Evolutionary conservation across 2,888 invertebrate species (phyloP).

Genomic region (Ctena decussata): DNA sequence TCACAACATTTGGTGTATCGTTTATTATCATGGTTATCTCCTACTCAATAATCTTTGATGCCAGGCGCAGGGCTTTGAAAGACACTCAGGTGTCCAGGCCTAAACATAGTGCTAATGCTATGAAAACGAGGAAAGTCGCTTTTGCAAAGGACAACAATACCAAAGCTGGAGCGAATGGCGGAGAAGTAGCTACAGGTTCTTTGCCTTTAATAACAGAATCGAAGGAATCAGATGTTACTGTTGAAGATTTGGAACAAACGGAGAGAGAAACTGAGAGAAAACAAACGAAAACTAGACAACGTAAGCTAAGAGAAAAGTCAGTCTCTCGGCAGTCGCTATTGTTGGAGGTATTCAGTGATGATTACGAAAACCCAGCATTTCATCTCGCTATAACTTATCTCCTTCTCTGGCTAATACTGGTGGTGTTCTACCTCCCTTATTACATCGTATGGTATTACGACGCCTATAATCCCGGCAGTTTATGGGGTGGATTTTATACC

Average conservation of each 20-base stretch:
- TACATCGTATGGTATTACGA: constrained; percentile 58
- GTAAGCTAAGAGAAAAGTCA: background rate
- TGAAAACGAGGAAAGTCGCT: background rate
- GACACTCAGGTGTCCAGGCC: background rate
- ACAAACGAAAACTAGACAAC: background rate
- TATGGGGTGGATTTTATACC: constrained; percentile 68
- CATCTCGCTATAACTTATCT: constrained; percentile 71
- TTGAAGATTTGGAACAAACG: background rate
- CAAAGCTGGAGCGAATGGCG: background rate
- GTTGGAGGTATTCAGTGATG: constrained; percentile 65
- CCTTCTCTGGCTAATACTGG: constrained; percentile 57
- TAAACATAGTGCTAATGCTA: background rate
- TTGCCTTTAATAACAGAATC: background rate
- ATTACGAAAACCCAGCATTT: constrained; percentile 67
- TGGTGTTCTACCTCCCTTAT: constrained; percentile 63
- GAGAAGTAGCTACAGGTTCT: background rate
- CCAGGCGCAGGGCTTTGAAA: constrained; percentile 33
- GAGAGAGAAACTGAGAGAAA: background rate
- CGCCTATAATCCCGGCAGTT: constrained; percentile 30
- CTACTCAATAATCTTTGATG: constrained; percentile 53
- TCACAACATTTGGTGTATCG: constrained; percentile 54
- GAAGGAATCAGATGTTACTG: background rate
- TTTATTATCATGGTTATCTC: constrained; percentile 36
- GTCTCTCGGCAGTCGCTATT: constrained; percentile 25
- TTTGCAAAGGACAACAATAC: background rate